Evolutionary conservation across 2,888 invertebrate species (phyloP), one percentile per base, ranked within the genome.

Genomic region (Napeogenes inachia): DNA sequence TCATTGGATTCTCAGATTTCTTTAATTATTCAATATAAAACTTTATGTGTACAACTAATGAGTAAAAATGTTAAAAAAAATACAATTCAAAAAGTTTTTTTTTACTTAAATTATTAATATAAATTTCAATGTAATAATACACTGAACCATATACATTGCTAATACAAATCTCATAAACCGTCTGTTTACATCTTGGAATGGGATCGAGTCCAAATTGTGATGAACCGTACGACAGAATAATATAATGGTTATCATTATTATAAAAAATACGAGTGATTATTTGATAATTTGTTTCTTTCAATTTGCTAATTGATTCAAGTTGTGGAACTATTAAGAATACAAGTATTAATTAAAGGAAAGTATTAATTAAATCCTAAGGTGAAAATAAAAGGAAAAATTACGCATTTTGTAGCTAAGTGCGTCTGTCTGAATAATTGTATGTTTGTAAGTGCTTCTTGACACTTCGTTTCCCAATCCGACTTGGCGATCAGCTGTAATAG

Each of bases 401-500:
- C 5, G 13, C 6, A 50, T 8, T 50, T 30, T 30, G 8, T 10
- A 50, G 30, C 6, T 50, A 50, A 30, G 13, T 50, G 13, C 59
- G 56, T 60, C 55, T 60, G 56, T 56, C 38, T 50, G 8, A 4
- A 10, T 50, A 55, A 45, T 45, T 60, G 21, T 50, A 47, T 56
- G 35, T 63, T 55, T 60, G 58, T 62, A 62, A 64, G 62, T 66
- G 62, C 60, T 60, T 62, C 54, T 54, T 64, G 56, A 50, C 68
- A 65, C 62, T 56, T 69, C 59, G 68, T 65, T 64, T 81, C 76
- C 75, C 70, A 75, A 78, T 78, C 77, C 76, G 82, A 81, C 79
- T 85, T 85, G 85, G 86, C 84, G 70, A 73, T 79, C 73, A 67
- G 67, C 65, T 72, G 71, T 75, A 74, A 71, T 77, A 77, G 73